These are phyloP conservation scores for Botia kubotai DNA, from an alignment of 2,797 vertebrate genomes.

Conservation along the genomic window DNA sequence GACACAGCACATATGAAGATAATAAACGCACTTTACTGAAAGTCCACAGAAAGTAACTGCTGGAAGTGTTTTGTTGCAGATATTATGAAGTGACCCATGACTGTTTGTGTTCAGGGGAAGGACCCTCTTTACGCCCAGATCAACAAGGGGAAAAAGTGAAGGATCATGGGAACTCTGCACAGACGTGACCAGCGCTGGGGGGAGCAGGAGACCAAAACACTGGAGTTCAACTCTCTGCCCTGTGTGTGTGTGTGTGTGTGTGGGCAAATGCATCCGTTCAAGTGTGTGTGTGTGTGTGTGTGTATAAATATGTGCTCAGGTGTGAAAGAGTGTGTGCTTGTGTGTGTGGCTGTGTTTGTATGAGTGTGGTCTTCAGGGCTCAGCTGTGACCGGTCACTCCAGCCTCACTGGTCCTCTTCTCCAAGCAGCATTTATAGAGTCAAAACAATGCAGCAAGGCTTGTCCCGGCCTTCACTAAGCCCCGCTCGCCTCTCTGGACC, in stretches of 20 bases:
- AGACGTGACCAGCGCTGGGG: conserved; percentile 73
- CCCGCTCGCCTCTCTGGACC: conserved; percentile 60
- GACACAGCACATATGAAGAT: too few relatives aligned
- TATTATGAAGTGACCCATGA: conserved; percentile 9
- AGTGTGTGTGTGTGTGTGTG: too few relatives aligned
- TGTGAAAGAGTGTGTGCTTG: conserved; percentile 39
- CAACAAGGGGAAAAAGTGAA: conserved; percentile 95
- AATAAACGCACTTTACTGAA: too few relatives aligned
- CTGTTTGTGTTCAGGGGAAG: conserved; percentile 79
- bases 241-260: conserved; percentile 40
- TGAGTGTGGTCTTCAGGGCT: conserved; percentile 47
- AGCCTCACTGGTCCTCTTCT: conserved; percentile 54
- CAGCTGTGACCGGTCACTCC: conserved; percentile 55
- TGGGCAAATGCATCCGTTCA: neutral
- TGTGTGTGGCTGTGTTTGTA: conserved; percentile 23
- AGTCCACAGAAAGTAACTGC: too few relatives aligned
- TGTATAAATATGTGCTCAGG: conserved; percentile 29
- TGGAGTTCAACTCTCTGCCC: conserved; percentile 58
- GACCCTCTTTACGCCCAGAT: conserved; percentile 97
- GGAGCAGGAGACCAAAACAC: conserved; percentile 72
- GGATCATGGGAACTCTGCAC: conserved; percentile 73
- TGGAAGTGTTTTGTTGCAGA: neutral
- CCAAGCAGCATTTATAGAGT: conserved; percentile 48
- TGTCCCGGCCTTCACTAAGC: conserved; percentile 63
- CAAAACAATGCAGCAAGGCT: conserved; percentile 56